Base-by-base conservation (phyloP, 2,888 invertebrate genomes). In the Pristionchus maxplancki region DNA sequence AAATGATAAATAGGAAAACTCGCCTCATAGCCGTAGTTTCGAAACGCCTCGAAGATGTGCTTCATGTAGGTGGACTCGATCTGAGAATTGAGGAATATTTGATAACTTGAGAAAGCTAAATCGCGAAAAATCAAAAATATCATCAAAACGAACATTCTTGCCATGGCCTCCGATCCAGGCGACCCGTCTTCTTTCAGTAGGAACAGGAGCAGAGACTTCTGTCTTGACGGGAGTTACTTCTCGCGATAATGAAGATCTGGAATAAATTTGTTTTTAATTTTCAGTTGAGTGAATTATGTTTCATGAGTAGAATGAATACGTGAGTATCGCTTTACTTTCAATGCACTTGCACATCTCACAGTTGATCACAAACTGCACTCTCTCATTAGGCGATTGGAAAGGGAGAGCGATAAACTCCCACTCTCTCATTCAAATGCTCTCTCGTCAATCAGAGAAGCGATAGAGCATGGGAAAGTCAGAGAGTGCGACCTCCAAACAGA, bases 11-110 rank as follows among this genome's bases (percentile, higher is more conserved):
- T n/a, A n/a, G n/a, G n/a, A n/a, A 67, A 88, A 37, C 96, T 96
- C 90, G 96, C 96, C 88, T 96, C 95, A 93, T 96, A 98, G 0
- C 97, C 98, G 24, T 97, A 95, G 90, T 97, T 96, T 15, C 97
- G 96, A 90, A 99, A 96, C 1, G 97, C 97, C 53, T 96, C 95
- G 93, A 97, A 96, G 0, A 99, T 97, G 95, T 98, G 98, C 93
- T 96, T 96, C 89, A 97, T 95, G 91, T 97, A 96, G 0, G 97
- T 97, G 74, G 96, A 96, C 34, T 91, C 89, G 24, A 91, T 89
- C 94, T 94, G 89, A 67, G 44, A 6, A 44, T 44, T 44, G 44
- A 44, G 44, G 44, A 44, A n/a, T n/a, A 91, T 89, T 93, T 94
- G 89, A 67, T 6, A 6, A 44, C 11, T 44, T 6, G 11, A 11